A percentile compares a stretch with the other conserved stretches of the same genome.
These are phyloP conservation scores for Tetranychus truncatus DNA, from an alignment of 2,888 invertebrate genomes.

Conservation along the genomic window DNA sequence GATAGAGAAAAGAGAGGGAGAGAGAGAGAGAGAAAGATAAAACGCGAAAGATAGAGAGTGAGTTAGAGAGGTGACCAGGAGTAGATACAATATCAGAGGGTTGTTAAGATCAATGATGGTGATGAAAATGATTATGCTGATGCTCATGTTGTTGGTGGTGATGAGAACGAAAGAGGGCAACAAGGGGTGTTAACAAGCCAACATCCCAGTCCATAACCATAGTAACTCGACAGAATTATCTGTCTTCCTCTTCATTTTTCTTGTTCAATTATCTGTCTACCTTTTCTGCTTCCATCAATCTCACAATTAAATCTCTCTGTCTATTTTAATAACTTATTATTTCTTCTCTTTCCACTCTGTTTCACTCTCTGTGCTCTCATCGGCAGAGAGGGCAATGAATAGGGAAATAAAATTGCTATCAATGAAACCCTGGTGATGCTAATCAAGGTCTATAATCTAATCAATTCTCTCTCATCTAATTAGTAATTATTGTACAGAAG, in stretches of 20 bases:
- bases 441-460: not conserved
- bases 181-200: not conserved
- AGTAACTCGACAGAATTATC: too few species aligned
- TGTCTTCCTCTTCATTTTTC: too few species aligned
- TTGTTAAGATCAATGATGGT: not conserved
- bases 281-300: too few species aligned
- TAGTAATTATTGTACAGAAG: not conserved
- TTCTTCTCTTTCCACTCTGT: too few species aligned
- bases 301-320: too few species aligned
- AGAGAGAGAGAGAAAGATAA: slow-evolving; percentile 1
- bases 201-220: too few species aligned
- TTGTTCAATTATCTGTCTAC: too few species aligned
- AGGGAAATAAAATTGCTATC: not conserved
- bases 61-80: slow-evolving; percentile 1
- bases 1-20: slow-evolving; percentile 9
- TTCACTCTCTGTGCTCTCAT: too few species aligned
- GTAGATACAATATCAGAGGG: not conserved
- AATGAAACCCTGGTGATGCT: not conserved
- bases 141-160: not conserved
- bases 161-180: not conserved
- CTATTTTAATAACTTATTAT: too few species aligned
- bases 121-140: not conserved
- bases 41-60: slow-evolving; percentile 6
- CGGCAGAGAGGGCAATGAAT: not conserved
- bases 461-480: not conserved